phyloP scores from a whole-genome alignment of 2,113 vertebrate species.

The Nannospalax galili region DNA sequence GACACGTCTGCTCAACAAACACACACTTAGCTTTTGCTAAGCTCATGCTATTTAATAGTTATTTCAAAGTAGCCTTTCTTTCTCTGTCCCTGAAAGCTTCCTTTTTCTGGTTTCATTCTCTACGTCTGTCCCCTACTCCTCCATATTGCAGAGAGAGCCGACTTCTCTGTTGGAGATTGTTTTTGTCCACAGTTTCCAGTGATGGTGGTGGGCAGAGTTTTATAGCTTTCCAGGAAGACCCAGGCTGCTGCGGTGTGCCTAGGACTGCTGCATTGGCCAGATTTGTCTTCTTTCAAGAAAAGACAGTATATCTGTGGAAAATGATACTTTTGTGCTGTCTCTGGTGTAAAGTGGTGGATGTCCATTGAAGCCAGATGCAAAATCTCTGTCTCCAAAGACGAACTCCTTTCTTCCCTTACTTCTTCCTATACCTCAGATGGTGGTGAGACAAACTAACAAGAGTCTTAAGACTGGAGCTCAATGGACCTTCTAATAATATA shows the following conservation, averaged over 20 bases:
- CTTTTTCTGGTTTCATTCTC: background rate
- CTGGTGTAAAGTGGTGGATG: background rate
- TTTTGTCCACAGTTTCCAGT: background rate
- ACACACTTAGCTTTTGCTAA: background rate
- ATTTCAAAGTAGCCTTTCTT: slow-evolving; percentile 27
- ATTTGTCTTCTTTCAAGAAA: background rate
- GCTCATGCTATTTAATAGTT: background rate
- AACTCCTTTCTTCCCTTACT: background rate
- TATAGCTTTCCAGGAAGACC: background rate
- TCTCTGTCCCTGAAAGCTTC: background rate
- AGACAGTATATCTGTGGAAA: no score
- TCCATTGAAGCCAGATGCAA: background rate
- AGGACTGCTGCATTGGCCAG: background rate
- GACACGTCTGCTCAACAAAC: background rate
- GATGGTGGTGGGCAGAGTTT: background rate
- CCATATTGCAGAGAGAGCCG: background rate
- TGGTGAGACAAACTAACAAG: background rate
- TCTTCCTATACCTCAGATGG: background rate
- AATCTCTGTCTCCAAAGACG: background rate
- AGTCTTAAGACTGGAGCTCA: background rate
- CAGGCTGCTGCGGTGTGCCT: no score
- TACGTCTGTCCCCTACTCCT: background rate
- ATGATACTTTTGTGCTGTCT: background rate
- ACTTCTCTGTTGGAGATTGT: background rate
- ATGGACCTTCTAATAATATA: background rate